Evolutionary conservation across 2,113 vertebrate species (phyloP), one percentile per base, ranked within the genome.

Genomic region (Myxocyprinus asiaticus): DNA sequence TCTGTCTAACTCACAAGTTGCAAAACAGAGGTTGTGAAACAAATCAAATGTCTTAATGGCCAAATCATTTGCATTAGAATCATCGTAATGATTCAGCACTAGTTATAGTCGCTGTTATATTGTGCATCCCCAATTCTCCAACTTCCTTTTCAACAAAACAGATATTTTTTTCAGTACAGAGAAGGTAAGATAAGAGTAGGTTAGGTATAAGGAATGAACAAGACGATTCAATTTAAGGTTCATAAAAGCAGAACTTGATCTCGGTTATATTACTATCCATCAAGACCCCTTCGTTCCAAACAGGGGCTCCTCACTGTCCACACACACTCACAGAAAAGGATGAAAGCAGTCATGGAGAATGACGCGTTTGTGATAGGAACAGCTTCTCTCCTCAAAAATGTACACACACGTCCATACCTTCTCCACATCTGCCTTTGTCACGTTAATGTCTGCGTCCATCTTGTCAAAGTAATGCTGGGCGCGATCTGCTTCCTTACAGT

Each of bases 401-500:
- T 14, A 11, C 74, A 47, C 66, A 48, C 45, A 15, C 2, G 3
- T 44, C 5, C 83, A 87, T 83, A 98, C 97, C 94, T 99, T 99
- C 76, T 99, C 97, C 43, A 96, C 96, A 1, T 99, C 97, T 0
- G 95, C 96, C 88, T 98, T 97, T 9, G 95, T 96, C 68, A 95
- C 95, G 0, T 96, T 97, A 82, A 96, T 94, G 89, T 99, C 98
- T 0, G 95, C 94, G 8, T 99, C 97, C 88, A 98, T 96, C 50
- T 95, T 95, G 89, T 98, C 95, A 0, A 96, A 98, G 82, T 96
- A 90, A 71, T 98, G 96, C 85, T 98, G 96, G 0, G 98, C 96
- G 68, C 97, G 87, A 59, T 99, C 97, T 0, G 97, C 97, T 82
- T 99, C 98, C 80, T 97, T 99, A 88, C 98, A 98, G 44, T 99